Evolutionary conservation across 2,113 vertebrate species (phyloP), one percentile per base, ranked within the genome.

Genomic region (Paedocypris sp.): DNA sequence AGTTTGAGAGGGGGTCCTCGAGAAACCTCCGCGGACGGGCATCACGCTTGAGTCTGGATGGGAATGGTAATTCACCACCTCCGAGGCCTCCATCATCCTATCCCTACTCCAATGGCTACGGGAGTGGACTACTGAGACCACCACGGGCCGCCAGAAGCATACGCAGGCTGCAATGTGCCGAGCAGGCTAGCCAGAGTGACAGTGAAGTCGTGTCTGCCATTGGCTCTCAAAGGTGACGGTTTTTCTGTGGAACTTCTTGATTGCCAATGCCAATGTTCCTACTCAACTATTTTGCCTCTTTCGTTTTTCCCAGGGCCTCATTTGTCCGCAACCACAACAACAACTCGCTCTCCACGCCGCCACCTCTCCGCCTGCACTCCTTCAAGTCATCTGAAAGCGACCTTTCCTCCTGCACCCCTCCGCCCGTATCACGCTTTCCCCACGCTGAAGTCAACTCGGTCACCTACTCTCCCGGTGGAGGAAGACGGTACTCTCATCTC

Each of bases 151-250:
- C 75, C n/a, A 77, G 77, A 45, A 75, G 77, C 13, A 47, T 84
- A n/a, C 74, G 79, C 26, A 53, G 60, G 18, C 20, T 72, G 28
- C 70, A 62, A 39, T 68, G 35, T 12, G 18, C 51, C 36, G 62
- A 66, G 20, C 58, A 66, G 18, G 70, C 82, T 41, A 84, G 83
- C 51, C 84, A 84, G 69, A 86, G 84, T 11, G 84, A 86, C 76
- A 86, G 84, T 0, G 84, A 86, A 22, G 82, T 85, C 3, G 83
- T 86, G 7, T 86, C 82, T 4, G 84, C 84, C 3, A 69, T 68
- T 5, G 84, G 84, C 9, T 86, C 84, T 9, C 80, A 83, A 70
- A 83, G 83, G 84, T 85, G 72, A 48, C n/a, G 26, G n/a, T 26
- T 38, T 33, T 35, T 20, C 20, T n/a, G 13, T 33, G 19, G 13